Evolutionary conservation across 2,888 invertebrate genomes (phyloP).

Genomic region (Lasioglossum vierecki): DNA sequence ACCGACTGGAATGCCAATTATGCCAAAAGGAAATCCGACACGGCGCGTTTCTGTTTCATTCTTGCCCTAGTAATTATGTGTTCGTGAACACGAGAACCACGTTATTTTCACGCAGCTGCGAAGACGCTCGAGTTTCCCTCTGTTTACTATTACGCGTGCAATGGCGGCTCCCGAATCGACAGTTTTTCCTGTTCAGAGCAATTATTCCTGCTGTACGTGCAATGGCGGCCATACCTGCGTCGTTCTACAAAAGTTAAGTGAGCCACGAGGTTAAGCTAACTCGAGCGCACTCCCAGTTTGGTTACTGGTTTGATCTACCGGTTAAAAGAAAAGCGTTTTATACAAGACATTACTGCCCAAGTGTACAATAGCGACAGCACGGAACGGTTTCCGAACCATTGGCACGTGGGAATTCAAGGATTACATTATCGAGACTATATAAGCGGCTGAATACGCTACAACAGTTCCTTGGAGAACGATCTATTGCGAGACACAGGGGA

Average conservation of each 20-base stretch:
- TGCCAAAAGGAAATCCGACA: slow-evolving; percentile 14
- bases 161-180: not conserved
- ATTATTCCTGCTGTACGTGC: not conserved
- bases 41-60: slow-evolving; percentile 23
- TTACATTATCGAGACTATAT: slow-evolving; percentile 40
- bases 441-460: slow-evolving; percentile 32
- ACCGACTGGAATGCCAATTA: slow-evolving; percentile 24
- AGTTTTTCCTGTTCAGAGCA: slow-evolving; percentile 30
- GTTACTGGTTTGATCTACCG: not conserved
- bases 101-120: slow-evolving; percentile 17
- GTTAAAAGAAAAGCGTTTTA: slow-evolving; percentile 12
- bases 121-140: slow-evolving; percentile 13
- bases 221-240: not conserved
- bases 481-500: slow-evolving; percentile 40
- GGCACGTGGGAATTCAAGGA: slow-evolving; percentile 59
- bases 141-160: not conserved
- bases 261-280: slow-evolving; percentile 50
- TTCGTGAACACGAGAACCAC: slow-evolving; percentile 16
- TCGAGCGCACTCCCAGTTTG: slow-evolving; percentile 11
- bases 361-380: not conserved
- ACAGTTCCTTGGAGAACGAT: slow-evolving; percentile 29
- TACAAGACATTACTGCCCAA: not conserved
- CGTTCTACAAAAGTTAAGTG: slow-evolving; percentile 32
- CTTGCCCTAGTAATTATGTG: not conserved
- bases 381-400: slow-evolving; percentile 48